A percentile compares a stretch with the other conserved stretches of the same genome.
Conservation (phyloP, 2,888 invertebrate genomes). For the Xestobium rufovillosum region DNA sequence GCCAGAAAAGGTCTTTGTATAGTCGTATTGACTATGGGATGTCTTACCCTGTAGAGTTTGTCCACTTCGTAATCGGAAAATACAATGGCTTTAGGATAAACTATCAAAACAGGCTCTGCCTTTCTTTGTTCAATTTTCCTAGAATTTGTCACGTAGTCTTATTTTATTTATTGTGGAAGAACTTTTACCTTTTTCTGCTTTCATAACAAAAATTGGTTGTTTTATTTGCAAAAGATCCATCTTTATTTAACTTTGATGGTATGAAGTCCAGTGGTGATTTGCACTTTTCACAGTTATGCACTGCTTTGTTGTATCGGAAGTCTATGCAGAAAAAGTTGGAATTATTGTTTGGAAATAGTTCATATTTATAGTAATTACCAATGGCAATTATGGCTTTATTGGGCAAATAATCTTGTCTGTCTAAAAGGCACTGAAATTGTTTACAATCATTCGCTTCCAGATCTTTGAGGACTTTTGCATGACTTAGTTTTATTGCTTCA, state of each 20-base stretch:
- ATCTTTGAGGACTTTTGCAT: slow-evolving; percentile 24
- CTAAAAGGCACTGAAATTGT: not conserved
- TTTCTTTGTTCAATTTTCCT: slow-evolving; percentile 19
- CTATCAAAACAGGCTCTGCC: slow-evolving; percentile 26
- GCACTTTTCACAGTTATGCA: slow-evolving; percentile 20
- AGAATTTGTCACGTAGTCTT: slow-evolving; percentile 1
- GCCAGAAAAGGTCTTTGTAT: too few relatives aligned
- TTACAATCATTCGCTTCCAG: slow-evolving; percentile 11
- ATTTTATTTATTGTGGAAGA: slow-evolving; percentile 7
- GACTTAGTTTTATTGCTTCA: slow-evolving; percentile 30
- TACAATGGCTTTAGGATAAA: slow-evolving; percentile 31
- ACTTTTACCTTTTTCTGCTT: too few relatives aligned
- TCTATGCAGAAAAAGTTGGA: slow-evolving; percentile 21
- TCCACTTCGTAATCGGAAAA: slow-evolving; percentile 39
- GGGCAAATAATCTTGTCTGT: not conserved
- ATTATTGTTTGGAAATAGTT: slow-evolving; percentile 32
- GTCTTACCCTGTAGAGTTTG: slow-evolving; percentile 35
- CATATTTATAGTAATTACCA: too few relatives aligned
- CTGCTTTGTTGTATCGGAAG: slow-evolving; percentile 23
- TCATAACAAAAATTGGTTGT: too few relatives aligned
- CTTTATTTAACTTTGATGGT: too few relatives aligned
- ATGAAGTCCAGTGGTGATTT: slow-evolving; percentile 15
- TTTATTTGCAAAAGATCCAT: too few relatives aligned
- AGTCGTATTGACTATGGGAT: slow-evolving; percentile 2
- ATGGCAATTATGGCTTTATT: too few relatives aligned